phyloP scores from a whole-genome alignment of 1,140 invertebrate species.

The Temnothorax nylanderi region DNA sequence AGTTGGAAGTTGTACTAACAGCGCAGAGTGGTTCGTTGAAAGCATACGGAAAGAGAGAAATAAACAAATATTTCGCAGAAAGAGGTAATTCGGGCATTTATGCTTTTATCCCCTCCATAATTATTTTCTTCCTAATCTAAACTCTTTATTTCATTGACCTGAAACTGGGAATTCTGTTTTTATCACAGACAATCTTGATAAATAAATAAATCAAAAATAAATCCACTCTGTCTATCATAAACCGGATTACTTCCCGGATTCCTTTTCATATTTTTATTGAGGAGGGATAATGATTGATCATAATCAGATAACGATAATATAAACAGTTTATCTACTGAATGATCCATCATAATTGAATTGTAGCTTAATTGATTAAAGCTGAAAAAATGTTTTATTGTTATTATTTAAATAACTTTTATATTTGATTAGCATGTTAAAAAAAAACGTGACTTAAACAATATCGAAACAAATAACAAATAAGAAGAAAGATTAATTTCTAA shows the following conservation, averaged over 20 bases:
- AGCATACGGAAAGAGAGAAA: neutral
- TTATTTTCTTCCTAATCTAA: constrained; percentile 1
- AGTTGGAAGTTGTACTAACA: neutral
- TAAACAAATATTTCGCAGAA: neutral
- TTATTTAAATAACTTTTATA: neutral
- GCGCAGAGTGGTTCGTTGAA: neutral
- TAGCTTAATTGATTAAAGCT: neutral
- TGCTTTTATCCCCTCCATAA: neutral
- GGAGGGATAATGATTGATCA: neutral
- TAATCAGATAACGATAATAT: neutral
- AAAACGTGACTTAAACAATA: neutral
- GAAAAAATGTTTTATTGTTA: constrained; percentile 9
- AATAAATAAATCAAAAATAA: too few species aligned
- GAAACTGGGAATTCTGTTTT: neutral
- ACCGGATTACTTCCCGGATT: too few species aligned
- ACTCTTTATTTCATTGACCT: neutral
- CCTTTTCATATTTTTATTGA: too few species aligned
- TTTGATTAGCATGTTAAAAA: neutral
- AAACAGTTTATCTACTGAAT: neutral
- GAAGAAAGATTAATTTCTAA: neutral
- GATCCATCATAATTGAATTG: neutral
- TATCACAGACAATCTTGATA: neutral
- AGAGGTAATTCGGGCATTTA: neutral
- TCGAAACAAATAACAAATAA: neutral
- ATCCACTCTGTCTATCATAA: too few species aligned